A percentile compares a stretch with the other conserved stretches of the same genome.
Evolutionary conservation across 2,797 vertebrate genomes (phyloP).

Genomic region (Setipinna tenuifilis): DNA sequence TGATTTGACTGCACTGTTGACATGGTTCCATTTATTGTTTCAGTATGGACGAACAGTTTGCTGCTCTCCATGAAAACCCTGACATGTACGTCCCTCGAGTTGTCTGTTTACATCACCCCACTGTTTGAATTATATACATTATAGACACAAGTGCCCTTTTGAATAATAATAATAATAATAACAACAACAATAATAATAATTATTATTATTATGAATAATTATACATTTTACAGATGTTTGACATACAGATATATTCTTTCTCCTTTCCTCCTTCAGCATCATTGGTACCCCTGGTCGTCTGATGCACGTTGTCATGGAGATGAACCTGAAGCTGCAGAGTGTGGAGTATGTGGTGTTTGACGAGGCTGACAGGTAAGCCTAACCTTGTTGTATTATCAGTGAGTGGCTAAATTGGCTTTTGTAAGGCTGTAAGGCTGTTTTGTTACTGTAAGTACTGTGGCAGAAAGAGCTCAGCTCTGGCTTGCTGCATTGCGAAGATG

Average conservation of each 20-base stretch:
- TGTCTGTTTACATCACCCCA: neutral
- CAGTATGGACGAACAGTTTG: conserved; percentile 98
- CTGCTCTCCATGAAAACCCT: conserved; percentile 94
- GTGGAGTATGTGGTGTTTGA: conserved; percentile 97
- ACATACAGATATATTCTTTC: rapidly evolving
- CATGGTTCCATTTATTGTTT: conserved; percentile 20
- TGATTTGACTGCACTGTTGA: neutral
- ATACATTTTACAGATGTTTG: too few relatives aligned
- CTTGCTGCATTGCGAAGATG: too few relatives aligned
- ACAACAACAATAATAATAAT: too few relatives aligned
- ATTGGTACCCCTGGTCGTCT: conserved; percentile 95
- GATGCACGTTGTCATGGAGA: conserved; percentile 90
- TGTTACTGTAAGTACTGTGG: too few relatives aligned
- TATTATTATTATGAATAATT: too few relatives aligned
- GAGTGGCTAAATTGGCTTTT: too few relatives aligned
- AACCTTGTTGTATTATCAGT: neutral
- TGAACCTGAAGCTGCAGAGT: conserved; percentile 90
- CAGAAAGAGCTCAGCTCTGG: too few relatives aligned
- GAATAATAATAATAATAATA: neutral
- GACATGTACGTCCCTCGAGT: conserved; percentile 85
- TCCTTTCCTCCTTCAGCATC: conserved; percentile 76
- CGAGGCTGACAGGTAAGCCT: conserved; percentile 87
- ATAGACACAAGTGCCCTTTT: neutral
- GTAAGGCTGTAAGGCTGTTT: too few relatives aligned
- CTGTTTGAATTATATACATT: neutral